Base-by-base conservation (phyloP, 1,140 invertebrate genomes). In the Pachypeltis micranthus region DNA sequence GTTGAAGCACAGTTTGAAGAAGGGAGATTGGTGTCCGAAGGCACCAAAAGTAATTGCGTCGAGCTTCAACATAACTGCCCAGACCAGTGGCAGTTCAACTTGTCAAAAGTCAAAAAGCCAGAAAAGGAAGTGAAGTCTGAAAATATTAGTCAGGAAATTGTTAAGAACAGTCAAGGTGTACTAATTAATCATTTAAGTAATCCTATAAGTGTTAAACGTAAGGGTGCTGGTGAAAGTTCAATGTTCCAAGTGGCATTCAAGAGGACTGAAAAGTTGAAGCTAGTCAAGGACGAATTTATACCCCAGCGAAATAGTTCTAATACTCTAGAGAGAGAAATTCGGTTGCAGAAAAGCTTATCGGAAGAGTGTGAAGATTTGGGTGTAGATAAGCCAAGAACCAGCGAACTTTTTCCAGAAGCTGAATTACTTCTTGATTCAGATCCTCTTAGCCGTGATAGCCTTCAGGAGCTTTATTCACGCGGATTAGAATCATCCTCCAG, bases 291-390 rank as follows among this genome's bases (percentile, higher is more conserved):
- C 26, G 66, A 66, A 12, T 34, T 61, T 28, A 59, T 63, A 16
- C 62, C 44, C 29, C 55, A 63, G 27, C 16, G 65, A 28, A 67
- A 56, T 24, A 24, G 19, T 24, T 24, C 54, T n/a, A 28, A 78
- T 0, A 77, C 78, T 1, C 69, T 81, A 1, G 81, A 83, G 66
- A 73, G 79, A n/a, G 81, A 83, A 68, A 66, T 82, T 25, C 74
- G 75, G 47, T 61, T 68, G 1, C 81, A 87, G 73, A 87, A 87
- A 71, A 85, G 84, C 29, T 70, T 87, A 3, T 86, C 84, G 0
- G 86, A 87, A 69, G 86, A 88, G 70, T 87, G 85, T 70, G 85
- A 86, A 68, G 85, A 87, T 70, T 73, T 87, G 1, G 85, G 86
- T 14, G 85, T 88, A 10, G 85, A 87, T 65, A 85, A 86, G 39